Evolutionary conservation across 2,888 invertebrate genomes (phyloP).

Genomic region (Nomada ruficornis): DNA sequence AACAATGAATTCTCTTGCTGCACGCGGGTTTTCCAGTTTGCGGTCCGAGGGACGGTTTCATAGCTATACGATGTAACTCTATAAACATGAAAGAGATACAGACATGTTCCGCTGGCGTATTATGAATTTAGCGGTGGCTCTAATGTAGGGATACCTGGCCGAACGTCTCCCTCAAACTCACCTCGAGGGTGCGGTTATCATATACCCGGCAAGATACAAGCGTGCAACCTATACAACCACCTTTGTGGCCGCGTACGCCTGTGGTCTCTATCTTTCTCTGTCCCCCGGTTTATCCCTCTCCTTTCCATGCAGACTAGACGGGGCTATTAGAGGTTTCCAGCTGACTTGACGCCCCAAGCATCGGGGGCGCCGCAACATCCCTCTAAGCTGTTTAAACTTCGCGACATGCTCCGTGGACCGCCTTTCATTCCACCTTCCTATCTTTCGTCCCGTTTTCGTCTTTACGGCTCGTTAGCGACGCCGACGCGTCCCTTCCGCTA

Average conservation of each 20-base stretch:
- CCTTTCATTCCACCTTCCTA: constrained; percentile 29
- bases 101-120: constrained; percentile 45
- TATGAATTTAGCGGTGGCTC: constrained; percentile 70
- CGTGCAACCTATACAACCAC: constrained; percentile 63
- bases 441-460: constrained; percentile 58
- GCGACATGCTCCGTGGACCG: constrained; percentile 71
- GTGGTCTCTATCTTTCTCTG: constrained; percentile 55
- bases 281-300: constrained; percentile 35
- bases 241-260: constrained; percentile 68
- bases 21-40: constrained; percentile 9
- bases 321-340: constrained; percentile 83
- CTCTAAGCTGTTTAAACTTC: constrained; percentile 82
- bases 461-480: constrained; percentile 72
- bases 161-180: constrained; percentile 66
- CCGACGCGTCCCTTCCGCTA: constrained; percentile 40
- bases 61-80: constrained; percentile 47
- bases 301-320: constrained; percentile 67
- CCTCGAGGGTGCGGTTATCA: constrained; percentile 75
- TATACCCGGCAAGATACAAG: constrained; percentile 70
- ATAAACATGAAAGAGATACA: constrained; percentile 56
- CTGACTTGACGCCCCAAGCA: constrained; percentile 81
- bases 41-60: constrained; percentile 19
- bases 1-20: too few relatives aligned
- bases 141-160: constrained; percentile 70
- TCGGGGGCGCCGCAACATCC: constrained; percentile 81